A percentile compares a stretch with the other conserved stretches of the same genome.
Conservation (phyloP, 2,888 invertebrate genomes). For the Leptinotarsa tumamoca region DNA sequence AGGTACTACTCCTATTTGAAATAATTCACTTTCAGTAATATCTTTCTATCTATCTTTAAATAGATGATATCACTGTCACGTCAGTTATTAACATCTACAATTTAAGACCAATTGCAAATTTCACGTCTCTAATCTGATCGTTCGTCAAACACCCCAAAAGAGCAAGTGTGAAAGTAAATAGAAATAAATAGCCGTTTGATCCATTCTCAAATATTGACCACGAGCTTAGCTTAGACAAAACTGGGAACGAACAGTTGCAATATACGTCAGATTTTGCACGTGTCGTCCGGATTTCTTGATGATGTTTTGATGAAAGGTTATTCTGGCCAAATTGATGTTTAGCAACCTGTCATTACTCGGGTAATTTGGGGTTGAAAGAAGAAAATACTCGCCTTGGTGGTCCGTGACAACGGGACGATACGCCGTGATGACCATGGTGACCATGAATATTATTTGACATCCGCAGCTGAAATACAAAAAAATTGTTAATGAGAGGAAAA, state of each 20-base stretch:
- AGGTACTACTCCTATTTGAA: too few species aligned
- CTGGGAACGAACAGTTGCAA: constrained; percentile 47
- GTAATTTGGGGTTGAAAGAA: constrained; percentile 28
- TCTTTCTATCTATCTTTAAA: too few species aligned
- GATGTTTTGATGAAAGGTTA: constrained; percentile 47
- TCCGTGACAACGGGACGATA: constrained; percentile 64
- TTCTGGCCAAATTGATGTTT: constrained; percentile 30
- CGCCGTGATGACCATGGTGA: constrained; percentile 63
- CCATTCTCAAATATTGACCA: constrained; percentile 56
- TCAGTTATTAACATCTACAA: background rate
- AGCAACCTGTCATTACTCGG: constrained; percentile 37
- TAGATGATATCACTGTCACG: too few species aligned
- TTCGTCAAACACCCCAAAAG: constrained; percentile 39
- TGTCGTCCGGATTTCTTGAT: constrained; percentile 42
- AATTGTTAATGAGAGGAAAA: background rate
- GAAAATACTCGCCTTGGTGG: constrained; percentile 61
- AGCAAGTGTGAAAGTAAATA: constrained; percentile 46
- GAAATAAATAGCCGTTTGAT: constrained; percentile 50
- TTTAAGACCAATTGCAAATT: background rate
- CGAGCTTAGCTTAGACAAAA: constrained; percentile 40
- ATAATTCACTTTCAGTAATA: too few species aligned
- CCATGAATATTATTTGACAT: constrained; percentile 71
- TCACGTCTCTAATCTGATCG: background rate
- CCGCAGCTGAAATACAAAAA: constrained; percentile 70
- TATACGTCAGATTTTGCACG: constrained; percentile 47